Conservation (phyloP, 2,888 invertebrate species). For the Horisme vitalbata region DNA sequence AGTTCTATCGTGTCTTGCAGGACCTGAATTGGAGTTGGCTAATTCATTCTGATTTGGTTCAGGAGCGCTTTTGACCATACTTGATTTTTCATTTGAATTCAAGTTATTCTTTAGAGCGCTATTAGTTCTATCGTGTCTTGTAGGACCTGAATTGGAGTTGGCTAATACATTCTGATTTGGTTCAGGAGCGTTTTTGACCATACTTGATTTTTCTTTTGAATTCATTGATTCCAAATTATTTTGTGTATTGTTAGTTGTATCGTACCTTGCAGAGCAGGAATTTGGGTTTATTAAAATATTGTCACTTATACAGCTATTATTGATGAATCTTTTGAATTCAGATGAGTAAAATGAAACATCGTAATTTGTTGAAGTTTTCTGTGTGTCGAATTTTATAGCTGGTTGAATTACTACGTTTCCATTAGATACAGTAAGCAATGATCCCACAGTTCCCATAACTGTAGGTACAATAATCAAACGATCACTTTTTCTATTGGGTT, state of each 20-base stretch:
- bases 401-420: constrained; percentile 10
- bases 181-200: not conserved
- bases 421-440: not conserved
- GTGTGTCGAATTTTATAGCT: not conserved
- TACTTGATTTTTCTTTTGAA: not conserved
- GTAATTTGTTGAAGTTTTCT: not conserved
- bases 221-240: too few relatives aligned
- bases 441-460: not conserved
- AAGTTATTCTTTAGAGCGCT: too few relatives aligned
- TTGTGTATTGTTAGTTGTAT: too few relatives aligned
- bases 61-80: not conserved
- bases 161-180: not conserved
- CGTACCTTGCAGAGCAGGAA: too few relatives aligned
- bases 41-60: not conserved
- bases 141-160: too few relatives aligned
- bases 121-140: too few relatives aligned
- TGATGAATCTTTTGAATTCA: constrained; percentile 3
- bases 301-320: too few relatives aligned
- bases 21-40: too few relatives aligned
- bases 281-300: too few relatives aligned
- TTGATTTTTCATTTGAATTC: not conserved
- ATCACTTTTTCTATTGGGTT: not conserved
- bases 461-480: not conserved
- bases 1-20: too few relatives aligned
- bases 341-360: not conserved